These are phyloP conservation scores for Torymus aiolomorphi DNA, from an alignment of 2,888 invertebrate genomes.

Conservation along the genomic window DNA sequence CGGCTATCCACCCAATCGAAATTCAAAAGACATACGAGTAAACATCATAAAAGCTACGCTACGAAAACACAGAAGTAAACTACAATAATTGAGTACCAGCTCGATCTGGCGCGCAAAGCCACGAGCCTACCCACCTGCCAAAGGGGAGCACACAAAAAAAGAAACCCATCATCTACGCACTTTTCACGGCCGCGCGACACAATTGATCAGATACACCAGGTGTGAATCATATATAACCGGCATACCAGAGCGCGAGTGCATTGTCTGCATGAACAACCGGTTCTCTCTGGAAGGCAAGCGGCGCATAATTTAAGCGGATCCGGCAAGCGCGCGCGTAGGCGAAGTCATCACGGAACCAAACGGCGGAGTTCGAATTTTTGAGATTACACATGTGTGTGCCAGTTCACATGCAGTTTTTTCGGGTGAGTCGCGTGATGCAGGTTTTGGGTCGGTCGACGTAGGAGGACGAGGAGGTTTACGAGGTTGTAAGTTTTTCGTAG, in stretches of 20 bases:
- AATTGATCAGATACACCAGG: constrained; percentile 5
- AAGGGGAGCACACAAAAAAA: background rate
- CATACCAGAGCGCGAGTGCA: constrained; percentile 5
- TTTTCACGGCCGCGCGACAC: background rate
- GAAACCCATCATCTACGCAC: background rate
- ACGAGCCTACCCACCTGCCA: background rate
- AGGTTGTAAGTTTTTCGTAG: too few relatives aligned
- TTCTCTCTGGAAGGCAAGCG: constrained; percentile 13
- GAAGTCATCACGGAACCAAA: background rate
- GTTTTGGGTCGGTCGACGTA: too few relatives aligned
- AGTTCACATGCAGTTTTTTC: too few relatives aligned
- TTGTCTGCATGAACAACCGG: constrained; percentile 22
- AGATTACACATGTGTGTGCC: too few relatives aligned
- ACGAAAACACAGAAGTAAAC: too few relatives aligned
- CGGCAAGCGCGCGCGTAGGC: background rate
- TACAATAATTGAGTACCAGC: too few relatives aligned
- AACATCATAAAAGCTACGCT: too few relatives aligned
- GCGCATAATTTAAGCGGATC: constrained; percentile 1
- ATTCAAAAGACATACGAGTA: too few relatives aligned
- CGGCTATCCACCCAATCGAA: too few relatives aligned
- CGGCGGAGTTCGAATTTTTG: background rate
- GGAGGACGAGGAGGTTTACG: too few relatives aligned
- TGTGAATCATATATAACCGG: background rate
- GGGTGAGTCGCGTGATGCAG: too few relatives aligned
- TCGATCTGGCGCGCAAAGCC: too few relatives aligned